Evolutionary conservation across 2,113 vertebrate genomes (phyloP).

Genomic region (Pseudopodoces humilis): DNA sequence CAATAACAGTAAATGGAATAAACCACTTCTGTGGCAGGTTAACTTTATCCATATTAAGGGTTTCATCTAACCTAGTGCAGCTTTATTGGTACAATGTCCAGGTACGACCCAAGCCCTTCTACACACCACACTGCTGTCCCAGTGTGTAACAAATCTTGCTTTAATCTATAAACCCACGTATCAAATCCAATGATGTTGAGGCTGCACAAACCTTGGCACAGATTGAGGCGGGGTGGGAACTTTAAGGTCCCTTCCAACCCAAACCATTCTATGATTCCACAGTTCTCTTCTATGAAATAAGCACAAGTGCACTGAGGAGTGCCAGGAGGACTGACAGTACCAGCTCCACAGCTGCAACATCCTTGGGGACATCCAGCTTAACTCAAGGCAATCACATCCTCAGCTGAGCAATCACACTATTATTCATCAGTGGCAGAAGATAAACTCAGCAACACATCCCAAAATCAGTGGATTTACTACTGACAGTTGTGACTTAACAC

Average conservation of each 20-base stretch:
- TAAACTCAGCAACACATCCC: background rate
- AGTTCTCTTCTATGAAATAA: background rate
- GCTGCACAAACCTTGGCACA: background rate
- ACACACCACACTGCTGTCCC: no score
- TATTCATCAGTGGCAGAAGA: background rate
- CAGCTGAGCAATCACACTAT: background rate
- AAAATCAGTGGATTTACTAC: background rate
- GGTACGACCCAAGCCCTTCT: background rate
- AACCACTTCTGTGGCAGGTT: background rate
- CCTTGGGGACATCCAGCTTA: background rate
- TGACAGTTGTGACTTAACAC: background rate
- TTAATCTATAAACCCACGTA: background rate
- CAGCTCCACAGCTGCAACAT: background rate
- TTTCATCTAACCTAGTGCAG: background rate
- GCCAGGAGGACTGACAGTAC: accelerated
- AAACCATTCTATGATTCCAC: background rate
- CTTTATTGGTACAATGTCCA: background rate
- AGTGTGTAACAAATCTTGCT: background rate
- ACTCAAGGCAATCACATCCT: accelerated
- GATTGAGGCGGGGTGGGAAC: background rate
- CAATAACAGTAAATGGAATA: background rate
- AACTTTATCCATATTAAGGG: background rate
- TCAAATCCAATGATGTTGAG: accelerated
- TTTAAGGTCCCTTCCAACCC: background rate
- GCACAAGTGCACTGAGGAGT: background rate